A percentile compares a stretch with the other conserved stretches of the same genome.
Conservation (phyloP, 2,113 vertebrate genomes). For the Python bivittatus region DNA sequence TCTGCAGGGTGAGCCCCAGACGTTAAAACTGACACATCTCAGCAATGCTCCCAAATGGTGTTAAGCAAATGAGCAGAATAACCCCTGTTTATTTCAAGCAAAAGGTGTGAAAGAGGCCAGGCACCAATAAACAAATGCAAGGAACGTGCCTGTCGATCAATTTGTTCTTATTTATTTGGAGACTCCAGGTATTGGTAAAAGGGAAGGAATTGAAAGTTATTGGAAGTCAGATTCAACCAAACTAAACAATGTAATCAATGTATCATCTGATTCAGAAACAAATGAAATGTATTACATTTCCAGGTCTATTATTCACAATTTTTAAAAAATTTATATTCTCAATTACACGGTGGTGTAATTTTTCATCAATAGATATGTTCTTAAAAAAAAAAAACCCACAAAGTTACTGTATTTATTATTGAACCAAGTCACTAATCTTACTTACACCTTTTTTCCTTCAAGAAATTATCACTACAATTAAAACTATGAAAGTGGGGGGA, state of each 20-base stretch:
- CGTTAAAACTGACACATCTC: background rate
- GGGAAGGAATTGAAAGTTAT: background rate
- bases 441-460: background rate
- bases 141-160: background rate
- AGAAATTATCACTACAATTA: background rate
- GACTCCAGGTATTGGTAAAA: no score
- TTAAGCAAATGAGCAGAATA: background rate
- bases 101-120: background rate
- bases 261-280: background rate
- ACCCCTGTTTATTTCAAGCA: background rate
- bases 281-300: background rate
- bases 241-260: background rate
- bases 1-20: background rate
- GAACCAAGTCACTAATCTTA: background rate
- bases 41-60: background rate
- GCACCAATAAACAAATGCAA: background rate
- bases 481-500: background rate
- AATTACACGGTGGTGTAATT: background rate
- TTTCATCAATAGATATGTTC: background rate
- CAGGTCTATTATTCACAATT: no score
- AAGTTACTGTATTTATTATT: background rate
- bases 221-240: background rate
- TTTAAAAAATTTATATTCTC: background rate
- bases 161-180: background rate
- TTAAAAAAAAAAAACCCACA: background rate